Percentiles rank a stretch among this genome's conserved stretches.
Conservation (phyloP, 1,140 invertebrate genomes). For the Daktulosphaira vitifoliae region DNA sequence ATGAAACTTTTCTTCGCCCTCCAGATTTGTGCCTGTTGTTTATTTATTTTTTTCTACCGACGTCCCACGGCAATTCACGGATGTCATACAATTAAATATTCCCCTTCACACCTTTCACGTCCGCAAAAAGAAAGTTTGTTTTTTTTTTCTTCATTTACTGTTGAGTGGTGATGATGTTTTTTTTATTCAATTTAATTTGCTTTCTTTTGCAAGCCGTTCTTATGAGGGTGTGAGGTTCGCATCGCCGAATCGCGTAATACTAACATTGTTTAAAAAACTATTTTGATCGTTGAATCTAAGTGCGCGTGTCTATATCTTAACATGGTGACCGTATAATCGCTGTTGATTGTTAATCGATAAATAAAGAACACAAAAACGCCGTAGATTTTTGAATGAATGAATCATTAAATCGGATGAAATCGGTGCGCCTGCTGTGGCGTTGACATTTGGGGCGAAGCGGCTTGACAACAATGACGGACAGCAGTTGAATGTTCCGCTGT, state of each 20-base stretch:
- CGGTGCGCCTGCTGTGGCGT: conserved; percentile 33
- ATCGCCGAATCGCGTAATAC: too few relatives aligned
- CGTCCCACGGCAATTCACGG: neutral
- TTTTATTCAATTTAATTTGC: too few relatives aligned
- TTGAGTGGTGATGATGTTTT: neutral
- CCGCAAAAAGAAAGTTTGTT: neutral
- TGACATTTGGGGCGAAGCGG: conserved; percentile 27
- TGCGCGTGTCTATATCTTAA: too few relatives aligned
- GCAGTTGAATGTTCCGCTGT: conserved; percentile 7
- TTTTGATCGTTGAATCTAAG: too few relatives aligned
- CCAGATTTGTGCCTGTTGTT: neutral
- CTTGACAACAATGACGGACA: conserved; percentile 25
- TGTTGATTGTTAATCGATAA: too few relatives aligned
- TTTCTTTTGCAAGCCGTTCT: too few relatives aligned
- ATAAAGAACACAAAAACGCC: too few relatives aligned
- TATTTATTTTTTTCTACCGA: neutral
- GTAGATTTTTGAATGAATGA: conserved; percentile 27
- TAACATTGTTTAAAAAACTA: too few relatives aligned
- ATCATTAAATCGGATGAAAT: conserved; percentile 30
- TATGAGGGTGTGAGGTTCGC: too few relatives aligned
- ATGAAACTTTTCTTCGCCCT: neutral
- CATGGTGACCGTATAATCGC: too few relatives aligned
- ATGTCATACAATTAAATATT: conserved; percentile 9
- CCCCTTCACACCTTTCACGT: neutral
- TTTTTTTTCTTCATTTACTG: neutral